phyloP scores from a whole-genome alignment of 2,797 vertebrate species.

The Carduelis carduelis region DNA sequence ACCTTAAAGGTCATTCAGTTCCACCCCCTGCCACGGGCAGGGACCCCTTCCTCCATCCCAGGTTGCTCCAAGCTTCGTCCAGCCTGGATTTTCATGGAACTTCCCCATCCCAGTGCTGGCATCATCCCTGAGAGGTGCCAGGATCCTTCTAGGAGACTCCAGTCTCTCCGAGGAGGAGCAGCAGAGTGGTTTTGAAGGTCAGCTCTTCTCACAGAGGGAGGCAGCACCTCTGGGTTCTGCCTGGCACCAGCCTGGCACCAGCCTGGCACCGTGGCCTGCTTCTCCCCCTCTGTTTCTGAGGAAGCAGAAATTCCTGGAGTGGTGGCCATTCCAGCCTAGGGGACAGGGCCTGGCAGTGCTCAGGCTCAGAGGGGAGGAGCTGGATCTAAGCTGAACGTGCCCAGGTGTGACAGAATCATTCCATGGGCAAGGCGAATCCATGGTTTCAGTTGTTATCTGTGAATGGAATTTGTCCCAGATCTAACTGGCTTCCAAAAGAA shows the following conservation, averaged over 20 bases:
- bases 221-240: not conserved
- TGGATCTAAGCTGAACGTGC: not conserved
- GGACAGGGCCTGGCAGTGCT: not conserved
- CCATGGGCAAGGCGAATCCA: fast-evolving
- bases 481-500: fast-evolving
- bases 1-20: not conserved
- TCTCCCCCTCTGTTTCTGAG: not conserved
- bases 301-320: not conserved
- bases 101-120: not conserved
- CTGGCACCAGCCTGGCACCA: not conserved
- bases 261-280: not conserved
- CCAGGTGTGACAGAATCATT: not conserved
- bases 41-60: not conserved
- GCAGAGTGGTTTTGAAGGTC: not conserved
- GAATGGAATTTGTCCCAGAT: not conserved
- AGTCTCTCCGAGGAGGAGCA: fast-evolving
- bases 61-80: fast-evolving
- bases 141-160: not conserved
- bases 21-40: not conserved
- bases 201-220: not conserved
- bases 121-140: not conserved
- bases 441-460: not conserved
- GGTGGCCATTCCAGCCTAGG: not conserved
- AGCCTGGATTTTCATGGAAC: not conserved
- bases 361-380: not conserved